Evolutionary conservation across 2,888 invertebrate genomes (phyloP), one percentile per base, ranked within the genome.

Genomic region (Boloria euphrosyne): DNA sequence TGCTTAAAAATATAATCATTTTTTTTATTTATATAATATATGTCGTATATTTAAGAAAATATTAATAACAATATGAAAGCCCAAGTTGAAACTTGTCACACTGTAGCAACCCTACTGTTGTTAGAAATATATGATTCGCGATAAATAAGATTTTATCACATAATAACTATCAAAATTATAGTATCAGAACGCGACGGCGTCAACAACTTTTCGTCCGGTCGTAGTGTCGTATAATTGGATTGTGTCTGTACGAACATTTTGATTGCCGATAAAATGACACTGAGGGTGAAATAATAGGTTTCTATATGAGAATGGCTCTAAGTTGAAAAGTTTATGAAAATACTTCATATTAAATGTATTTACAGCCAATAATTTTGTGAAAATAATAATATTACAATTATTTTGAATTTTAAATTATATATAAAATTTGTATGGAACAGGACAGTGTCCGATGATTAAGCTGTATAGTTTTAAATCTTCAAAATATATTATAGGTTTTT

Each of bases 181-280:
- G 68, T 69, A 70, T 68, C 68, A 63, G 66, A 69, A 67, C 67
- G 69, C 55, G 64, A 67, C 64, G 61, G 61, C 62, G 54, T 47
- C 62, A 69, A 73, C 71, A 69, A 73, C 73, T 68, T 69, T 73
- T 70, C 67, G 68, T 69, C 70, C 67, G 65, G 67, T 63, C 66
- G 66, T 63, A 65, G 69, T 65, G 62, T 72, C 74, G 75, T 78
- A 80, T 80, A 81, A 84, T 81, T 79, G 76, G 74, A 75, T 81
- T 74, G 78, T 76, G 76, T 74, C 74, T 76, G 69, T 74, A 75
- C 77, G 74, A 75, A 76, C 75, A 76, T 74, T 78, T 79, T 81
- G 80, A 82, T 78, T 73, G 78, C 73, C 75, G 78, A 80, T 82
- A 82, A 83, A 84, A 80, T 77, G 78, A 75, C 78, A 79, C 73